These are phyloP conservation scores for Idaea straminata DNA, from an alignment of 2,888 invertebrate species.

Conservation along the genomic window DNA sequence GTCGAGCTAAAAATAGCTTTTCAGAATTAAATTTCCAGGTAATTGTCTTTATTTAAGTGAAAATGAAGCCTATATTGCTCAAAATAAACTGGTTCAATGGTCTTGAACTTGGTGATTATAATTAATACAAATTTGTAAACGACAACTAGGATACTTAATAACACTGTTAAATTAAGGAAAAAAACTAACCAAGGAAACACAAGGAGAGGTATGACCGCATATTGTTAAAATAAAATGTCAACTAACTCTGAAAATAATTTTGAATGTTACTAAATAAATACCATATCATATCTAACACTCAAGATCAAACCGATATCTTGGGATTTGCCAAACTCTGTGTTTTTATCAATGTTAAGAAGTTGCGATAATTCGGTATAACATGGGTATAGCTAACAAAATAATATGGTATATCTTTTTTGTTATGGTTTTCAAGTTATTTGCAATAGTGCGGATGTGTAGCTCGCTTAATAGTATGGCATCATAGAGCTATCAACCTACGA, in stretches of 20 bases:
- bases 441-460: neutral
- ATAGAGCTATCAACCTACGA: no score
- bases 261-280: constrained; percentile 25
- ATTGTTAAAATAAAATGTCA: constrained; percentile 31
- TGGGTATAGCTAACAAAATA: neutral
- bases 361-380: neutral
- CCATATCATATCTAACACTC: constrained; percentile 40
- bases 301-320: constrained; percentile 46
- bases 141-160: neutral
- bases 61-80: neutral
- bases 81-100: neutral
- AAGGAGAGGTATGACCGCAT: constrained; percentile 27
- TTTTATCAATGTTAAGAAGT: constrained; percentile 20
- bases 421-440: neutral
- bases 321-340: constrained; percentile 30
- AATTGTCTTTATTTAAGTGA: neutral
- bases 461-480: no score
- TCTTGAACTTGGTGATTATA: neutral
- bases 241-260: constrained; percentile 31
- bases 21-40: neutral
- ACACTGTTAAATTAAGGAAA: neutral
- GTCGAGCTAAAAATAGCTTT: neutral
- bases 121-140: neutral
- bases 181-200: constrained; percentile 38
- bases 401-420: neutral